These are phyloP conservation scores for Tichodroma muraria DNA, from an alignment of 2,113 vertebrate species.

Conservation along the genomic window DNA sequence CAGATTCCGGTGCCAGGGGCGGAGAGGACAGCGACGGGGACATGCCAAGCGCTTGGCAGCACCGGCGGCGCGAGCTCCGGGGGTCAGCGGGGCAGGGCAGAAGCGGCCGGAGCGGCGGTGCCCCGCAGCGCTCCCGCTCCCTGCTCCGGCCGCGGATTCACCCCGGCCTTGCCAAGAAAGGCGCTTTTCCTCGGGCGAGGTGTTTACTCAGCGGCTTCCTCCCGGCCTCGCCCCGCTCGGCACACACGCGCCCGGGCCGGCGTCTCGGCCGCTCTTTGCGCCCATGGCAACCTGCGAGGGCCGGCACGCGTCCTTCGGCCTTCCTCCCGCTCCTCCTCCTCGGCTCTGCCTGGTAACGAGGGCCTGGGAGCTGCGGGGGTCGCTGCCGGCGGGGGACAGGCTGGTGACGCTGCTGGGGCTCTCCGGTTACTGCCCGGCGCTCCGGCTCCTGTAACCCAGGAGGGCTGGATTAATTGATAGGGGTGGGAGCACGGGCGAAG, in stretches of 20 bases:
- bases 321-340: background rate
- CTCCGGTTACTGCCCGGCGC: background rate
- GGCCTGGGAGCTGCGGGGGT: background rate
- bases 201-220: slow-evolving; percentile 6
- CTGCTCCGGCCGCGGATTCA: background rate
- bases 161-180: background rate
- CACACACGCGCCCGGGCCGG: background rate
- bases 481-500: background rate
- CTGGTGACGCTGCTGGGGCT: background rate
- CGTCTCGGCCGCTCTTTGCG: background rate
- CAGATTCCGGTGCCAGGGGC: background rate
- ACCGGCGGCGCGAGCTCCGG: fast-evolving
- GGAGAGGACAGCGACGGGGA: background rate
- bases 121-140: background rate
- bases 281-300: slow-evolving; percentile 19
- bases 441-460: background rate
- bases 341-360: background rate
- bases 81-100: fast-evolving
- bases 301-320: background rate
- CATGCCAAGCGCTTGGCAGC: fast-evolving
- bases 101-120: fast-evolving
- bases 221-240: slow-evolving; percentile 12
- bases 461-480: slow-evolving; percentile 22
- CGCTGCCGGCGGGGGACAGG: background rate
- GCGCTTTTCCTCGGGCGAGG: background rate